Evolutionary conservation across 2,888 invertebrate species (phyloP), one percentile per base, ranked within the genome.

Genomic region (Heterodera filipjevi): DNA sequence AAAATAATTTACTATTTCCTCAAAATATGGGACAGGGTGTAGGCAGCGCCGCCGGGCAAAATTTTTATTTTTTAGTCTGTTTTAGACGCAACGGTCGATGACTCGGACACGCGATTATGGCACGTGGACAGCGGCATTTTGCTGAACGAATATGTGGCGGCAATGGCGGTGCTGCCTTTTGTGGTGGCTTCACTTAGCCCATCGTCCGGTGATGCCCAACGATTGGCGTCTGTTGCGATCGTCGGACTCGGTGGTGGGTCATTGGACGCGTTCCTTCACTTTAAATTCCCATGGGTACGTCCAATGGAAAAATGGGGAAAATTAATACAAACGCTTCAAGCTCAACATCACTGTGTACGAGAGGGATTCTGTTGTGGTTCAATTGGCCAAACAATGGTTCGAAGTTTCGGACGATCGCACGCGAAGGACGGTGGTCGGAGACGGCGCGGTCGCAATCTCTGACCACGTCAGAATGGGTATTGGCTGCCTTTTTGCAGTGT

Each of bases 221-320:
- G 27, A 59, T 10, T 59, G 59, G 59, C 27, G 10, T 5, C n/a
- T n/a, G 27, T 59, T 59, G 59, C 59, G 27, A 66, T 80, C 19
- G 83, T 87, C 71, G 87, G 87, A 12, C 73, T 87, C 0, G 87
- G 87, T 32, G 87, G 87, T 30, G 87, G 87, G 39, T 82, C 83
- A 74, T 71, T 85, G n/a, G 86, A 86, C 77, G 85, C 86, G 85
- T 87, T 86, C 46, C 76, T 86, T 19, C 85, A 86, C 77, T 68
- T 71, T 10, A 32, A 74, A 27, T 79, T 82, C 44, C 87, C 85
- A n/a, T 79, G 83, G 66, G 85, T 86, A 27, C 27, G 44, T 77
- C 49, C n/a, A 19, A 35, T 16, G n/a, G 22, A 49, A 49, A 16
- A 10, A 12, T 6, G 39, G 12, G 39, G 39, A 46, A 64, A 30